Base-by-base conservation (phyloP, 2,888 invertebrate species). In the Cantharis rufa region DNA sequence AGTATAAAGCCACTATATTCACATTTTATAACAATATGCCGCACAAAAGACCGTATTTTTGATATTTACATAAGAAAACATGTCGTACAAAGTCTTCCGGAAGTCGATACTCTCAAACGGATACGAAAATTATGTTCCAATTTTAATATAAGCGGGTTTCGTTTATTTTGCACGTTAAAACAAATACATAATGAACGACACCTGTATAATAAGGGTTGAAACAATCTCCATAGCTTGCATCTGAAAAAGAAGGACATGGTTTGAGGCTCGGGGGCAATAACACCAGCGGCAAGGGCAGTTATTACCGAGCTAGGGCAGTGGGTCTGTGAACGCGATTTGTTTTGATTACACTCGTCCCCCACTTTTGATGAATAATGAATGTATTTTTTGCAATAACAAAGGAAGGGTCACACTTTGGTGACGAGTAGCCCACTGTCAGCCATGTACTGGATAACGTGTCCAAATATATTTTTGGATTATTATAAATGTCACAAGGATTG, bases 281-380 rank as follows among this genome's bases (percentile, higher is more conserved):
- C 71, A 76, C 78, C 77, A 71, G 74, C 71, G 80, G 83, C 82
- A 84, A 83, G 84, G 84, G 84, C 83, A 84, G 83, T 82, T 83
- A 83, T 85, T 84, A 83, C 82, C 81, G 79, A 80, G 83, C 81
- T 84, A 84, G 86, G 86, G 84, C 85, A 86, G 84, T 85, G 85
- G 85, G 86, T 84, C 84, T 82, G 81, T 82, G 80, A 84, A 82
- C 84, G 84, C 86, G 86, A 86, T 86, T 86, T 86, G 86, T 86
- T 86, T 86, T 86, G 86, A 86, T 86, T 86, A 86, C 85, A 83
- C 84, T 82, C 82, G 82, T 82, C 84, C 84, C 84, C 84, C 84
- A 84, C 84, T 85, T 86, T 84, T 85, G 84, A 86, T 86, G 85
- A 85, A 85, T 86, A 86, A 86, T 86, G 85, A 86, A 86, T 85